Conservation (phyloP, 2,113 vertebrate species). For the Steatornis caripensis region DNA sequence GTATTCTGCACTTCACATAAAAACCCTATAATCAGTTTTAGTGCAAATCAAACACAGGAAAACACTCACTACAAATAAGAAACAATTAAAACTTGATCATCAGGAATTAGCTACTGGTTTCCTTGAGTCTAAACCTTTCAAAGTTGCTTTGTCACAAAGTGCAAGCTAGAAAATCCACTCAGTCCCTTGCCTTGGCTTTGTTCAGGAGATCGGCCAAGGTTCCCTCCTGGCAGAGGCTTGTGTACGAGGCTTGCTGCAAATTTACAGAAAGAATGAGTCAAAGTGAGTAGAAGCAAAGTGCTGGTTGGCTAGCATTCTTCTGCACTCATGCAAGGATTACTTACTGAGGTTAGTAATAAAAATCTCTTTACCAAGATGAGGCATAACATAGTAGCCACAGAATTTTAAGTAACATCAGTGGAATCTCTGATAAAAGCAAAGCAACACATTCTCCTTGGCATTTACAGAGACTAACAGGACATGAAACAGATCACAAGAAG, state of each 20-base stretch:
- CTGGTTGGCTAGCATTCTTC: neutral
- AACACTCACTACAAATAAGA: neutral
- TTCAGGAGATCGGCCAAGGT: neutral
- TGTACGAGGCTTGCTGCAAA: neutral
- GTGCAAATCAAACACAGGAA: neutral
- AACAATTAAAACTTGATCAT: neutral
- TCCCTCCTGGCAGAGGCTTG: neutral
- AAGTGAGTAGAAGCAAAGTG: neutral
- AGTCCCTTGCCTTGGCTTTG: neutral
- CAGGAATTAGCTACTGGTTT: neutral
- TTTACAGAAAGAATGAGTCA: neutral
- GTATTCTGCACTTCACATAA: neutral
- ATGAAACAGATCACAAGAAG: neutral
- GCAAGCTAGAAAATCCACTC: neutral
- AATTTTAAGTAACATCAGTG: neutral
- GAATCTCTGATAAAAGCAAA: neutral
- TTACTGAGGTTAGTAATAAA: neutral
- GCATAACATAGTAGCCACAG: neutral
- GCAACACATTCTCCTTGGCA: accelerated
- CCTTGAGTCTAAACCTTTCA: neutral
- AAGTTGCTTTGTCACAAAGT: neutral
- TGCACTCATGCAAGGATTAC: neutral
- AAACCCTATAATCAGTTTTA: neutral
- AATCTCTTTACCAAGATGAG: neutral
- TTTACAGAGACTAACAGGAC: neutral